Conservation (phyloP, 2,113 vertebrate genomes). For the Gasterosteus nipponicus region DNA sequence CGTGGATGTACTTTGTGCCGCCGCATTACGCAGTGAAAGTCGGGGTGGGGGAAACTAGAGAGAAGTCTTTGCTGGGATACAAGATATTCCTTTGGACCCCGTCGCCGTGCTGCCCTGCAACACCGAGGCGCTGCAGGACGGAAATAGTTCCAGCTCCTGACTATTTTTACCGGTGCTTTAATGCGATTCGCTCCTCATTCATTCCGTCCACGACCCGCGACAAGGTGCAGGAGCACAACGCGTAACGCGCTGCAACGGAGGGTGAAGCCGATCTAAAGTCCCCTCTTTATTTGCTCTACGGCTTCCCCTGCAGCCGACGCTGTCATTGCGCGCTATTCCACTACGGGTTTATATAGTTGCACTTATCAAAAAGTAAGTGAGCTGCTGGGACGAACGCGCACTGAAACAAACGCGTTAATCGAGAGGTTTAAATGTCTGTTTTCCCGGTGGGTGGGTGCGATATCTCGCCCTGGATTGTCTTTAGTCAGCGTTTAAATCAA, state of each 20-base stretch:
- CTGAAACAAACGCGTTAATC: neutral
- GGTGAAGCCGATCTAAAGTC: constrained; percentile 5
- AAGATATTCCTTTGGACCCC: constrained; percentile 39
- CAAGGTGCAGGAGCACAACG: too few relatives aligned
- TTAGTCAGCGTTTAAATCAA: constrained; percentile 25
- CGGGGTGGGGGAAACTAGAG: constrained; percentile 32
- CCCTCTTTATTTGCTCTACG: constrained; percentile 9
- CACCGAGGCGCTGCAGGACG: constrained; percentile 58
- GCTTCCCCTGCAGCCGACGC: neutral
- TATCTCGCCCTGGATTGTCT: constrained; percentile 17
- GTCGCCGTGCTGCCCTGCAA: constrained; percentile 58
- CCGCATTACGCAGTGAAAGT: constrained; percentile 56
- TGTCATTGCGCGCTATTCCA: neutral
- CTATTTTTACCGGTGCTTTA: constrained; percentile 61
- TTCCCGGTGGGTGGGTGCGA: neutral
- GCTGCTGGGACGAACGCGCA: neutral
- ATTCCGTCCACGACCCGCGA: constrained; percentile 10
- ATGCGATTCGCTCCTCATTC: constrained; percentile 21
- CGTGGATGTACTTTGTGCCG: constrained; percentile 53
- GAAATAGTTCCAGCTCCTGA: constrained; percentile 57
- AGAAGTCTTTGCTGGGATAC: constrained; percentile 57
- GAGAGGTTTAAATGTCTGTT: neutral
- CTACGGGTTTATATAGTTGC: neutral
- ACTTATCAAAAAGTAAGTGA: neutral
- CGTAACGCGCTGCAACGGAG: neutral